Conservation (phyloP, 2,113 vertebrate genomes). For the Rhombomys opimus region DNA sequence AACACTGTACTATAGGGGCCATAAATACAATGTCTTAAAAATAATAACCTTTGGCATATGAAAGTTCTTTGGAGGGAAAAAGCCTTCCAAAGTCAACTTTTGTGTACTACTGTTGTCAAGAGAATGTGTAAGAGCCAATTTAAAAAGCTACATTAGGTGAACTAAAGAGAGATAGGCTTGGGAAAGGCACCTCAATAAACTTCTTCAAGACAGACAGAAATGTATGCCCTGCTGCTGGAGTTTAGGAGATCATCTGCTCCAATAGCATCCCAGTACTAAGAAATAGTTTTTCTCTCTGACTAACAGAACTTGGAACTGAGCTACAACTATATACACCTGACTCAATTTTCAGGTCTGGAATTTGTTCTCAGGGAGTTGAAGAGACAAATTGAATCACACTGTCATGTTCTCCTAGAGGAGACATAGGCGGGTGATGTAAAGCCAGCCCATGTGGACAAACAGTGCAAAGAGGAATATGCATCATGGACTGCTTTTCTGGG, state of each 20-base stretch:
- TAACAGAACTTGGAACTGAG: constrained; percentile 57
- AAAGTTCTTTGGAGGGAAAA: neutral
- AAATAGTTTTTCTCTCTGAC: constrained; percentile 50
- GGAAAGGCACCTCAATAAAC: neutral
- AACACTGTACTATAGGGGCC: neutral
- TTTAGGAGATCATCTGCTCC: neutral
- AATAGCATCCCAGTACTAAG: neutral
- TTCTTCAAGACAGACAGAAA: constrained; percentile 20
- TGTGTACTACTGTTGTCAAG: neutral
- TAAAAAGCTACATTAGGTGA: neutral
- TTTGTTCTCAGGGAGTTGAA: constrained; percentile 68
- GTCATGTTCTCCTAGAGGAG: constrained; percentile 35
- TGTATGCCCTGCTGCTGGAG: neutral
- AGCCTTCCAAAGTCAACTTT: neutral
- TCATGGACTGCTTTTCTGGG: neutral
- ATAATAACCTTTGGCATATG: neutral
- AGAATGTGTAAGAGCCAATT: neutral
- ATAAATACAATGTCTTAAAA: neutral
- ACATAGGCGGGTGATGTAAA: constrained; percentile 52
- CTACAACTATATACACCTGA: constrained; percentile 9
- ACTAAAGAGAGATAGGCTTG: neutral
- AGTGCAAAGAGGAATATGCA: neutral
- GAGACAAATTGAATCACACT: constrained; percentile 63
- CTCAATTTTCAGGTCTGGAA: constrained; percentile 63
- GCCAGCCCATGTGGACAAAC: constrained; percentile 36